These are phyloP conservation scores for Sphaerophoria rueppellii DNA, from an alignment of 2,888 invertebrate genomes.

Conservation along the genomic window DNA sequence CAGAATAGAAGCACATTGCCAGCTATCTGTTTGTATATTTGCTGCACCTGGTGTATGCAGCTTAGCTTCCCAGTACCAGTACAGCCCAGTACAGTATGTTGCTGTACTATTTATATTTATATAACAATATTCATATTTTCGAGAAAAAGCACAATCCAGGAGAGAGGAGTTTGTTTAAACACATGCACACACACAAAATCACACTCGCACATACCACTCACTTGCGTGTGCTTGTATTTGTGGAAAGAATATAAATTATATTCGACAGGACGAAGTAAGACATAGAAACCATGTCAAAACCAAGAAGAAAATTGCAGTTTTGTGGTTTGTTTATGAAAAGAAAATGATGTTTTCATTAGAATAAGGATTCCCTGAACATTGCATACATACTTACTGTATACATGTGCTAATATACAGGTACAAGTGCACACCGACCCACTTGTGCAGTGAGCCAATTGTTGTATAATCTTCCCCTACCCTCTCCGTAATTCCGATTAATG, in stretches of 20 bases:
- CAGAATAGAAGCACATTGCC: conserved; percentile 18
- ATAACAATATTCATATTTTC: conserved; percentile 36
- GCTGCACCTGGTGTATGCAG: conserved; percentile 32
- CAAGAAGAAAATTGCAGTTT: conserved; percentile 29
- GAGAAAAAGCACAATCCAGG: background rate
- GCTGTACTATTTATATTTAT: background rate
- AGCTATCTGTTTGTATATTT: background rate
- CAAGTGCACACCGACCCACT: background rate
- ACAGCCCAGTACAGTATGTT: background rate
- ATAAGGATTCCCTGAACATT: conserved; percentile 61
- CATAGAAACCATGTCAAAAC: background rate
- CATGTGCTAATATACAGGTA: background rate
- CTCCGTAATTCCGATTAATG: conserved; percentile 38
- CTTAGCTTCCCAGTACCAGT: background rate
- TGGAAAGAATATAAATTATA: conserved; percentile 50
- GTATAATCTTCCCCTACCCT: background rate
- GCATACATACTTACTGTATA: conserved; percentile 61
- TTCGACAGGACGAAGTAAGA: conserved; percentile 41
- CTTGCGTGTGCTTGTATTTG: too few species aligned
- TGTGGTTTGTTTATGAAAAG: conserved; percentile 55
- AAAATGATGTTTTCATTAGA: conserved; percentile 72
- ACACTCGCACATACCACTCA: conserved; percentile 9
- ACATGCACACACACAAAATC: background rate
- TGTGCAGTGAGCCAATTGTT: background rate
- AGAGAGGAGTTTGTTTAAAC: background rate